Evolutionary conservation across 1,140 invertebrate species (phyloP), one percentile per base, ranked within the genome.

Genomic region (Pseudoatta argentina): DNA sequence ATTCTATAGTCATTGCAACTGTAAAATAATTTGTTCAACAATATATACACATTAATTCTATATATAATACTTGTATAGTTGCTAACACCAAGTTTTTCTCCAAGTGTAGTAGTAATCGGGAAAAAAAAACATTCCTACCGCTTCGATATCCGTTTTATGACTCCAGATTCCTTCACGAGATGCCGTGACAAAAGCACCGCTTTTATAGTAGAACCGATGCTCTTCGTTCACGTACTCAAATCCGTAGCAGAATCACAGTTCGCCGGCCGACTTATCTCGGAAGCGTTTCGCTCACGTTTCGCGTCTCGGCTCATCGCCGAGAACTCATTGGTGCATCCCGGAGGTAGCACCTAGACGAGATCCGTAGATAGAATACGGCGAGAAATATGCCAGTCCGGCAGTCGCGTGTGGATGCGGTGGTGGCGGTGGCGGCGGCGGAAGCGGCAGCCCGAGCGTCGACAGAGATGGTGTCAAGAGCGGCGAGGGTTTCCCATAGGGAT

Each of bases 291-390:
- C 61, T 77, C 18, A 24, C 24, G 24, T 24, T 24, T 24, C 24
- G 24, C 24, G 24, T 24, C 24, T 24, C 24, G 24, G 39, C 72
- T 76, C 63, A 24, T 5, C 24, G 44, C 57, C 39, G 24, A 34
- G 53, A 16, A 51, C 82, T 94, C 92, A 97, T 86, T 96, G 96
- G 93, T 97, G 96, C 94, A 96, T 95, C 5, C 95, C 95, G n/a
- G 96, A 95, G n/a, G 97, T 96, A 2, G 97, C 96, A 2, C 97
- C 97, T 75, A 98, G 95, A 91, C 98, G 96, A 39, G 98, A 98
- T n/a, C 97, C 97, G 92, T 98, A 98, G 27, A 98, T 94, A 24
- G 98, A 97, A 93, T 98, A 98, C 1, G 98, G 98, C 2, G 98
- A 97, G 92, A 98, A 97, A 93, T 98, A 98, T 27, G 97, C 97